Conservation (phyloP, 2,888 invertebrate species). For the Lydus trimaculatus region DNA sequence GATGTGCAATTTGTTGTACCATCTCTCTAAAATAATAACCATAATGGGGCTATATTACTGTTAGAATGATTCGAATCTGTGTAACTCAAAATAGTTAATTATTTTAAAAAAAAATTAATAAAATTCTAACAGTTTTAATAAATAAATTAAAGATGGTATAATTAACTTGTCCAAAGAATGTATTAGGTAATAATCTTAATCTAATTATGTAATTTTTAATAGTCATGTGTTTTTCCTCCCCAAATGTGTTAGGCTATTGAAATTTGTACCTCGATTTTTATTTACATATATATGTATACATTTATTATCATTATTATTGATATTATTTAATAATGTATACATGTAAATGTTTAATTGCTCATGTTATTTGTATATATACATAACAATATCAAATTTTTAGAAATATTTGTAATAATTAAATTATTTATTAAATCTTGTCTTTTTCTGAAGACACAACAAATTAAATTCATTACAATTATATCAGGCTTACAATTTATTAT, state of each 20-base stretch:
- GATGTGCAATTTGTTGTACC: constrained; percentile 27
- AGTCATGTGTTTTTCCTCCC: constrained; percentile 27
- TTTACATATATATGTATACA: constrained; percentile 20
- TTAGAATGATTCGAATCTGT: constrained; percentile 19
- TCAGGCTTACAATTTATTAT: constrained; percentile 31
- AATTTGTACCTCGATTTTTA: constrained; percentile 35
- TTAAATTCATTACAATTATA: constrained; percentile 26
- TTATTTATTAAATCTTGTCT: constrained; percentile 33
- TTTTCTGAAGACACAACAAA: constrained; percentile 11
- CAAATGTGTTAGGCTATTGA: constrained; percentile 28
- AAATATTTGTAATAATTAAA: constrained; percentile 36
- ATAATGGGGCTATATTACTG: constrained; percentile 15
- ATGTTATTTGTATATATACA: constrained; percentile 38
- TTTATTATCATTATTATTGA: constrained; percentile 10
- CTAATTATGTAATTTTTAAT: constrained; percentile 32
- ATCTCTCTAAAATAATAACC: constrained; percentile 14
- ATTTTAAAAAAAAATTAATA: constrained; percentile 11
- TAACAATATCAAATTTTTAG: constrained; percentile 30
- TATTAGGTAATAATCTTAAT: constrained; percentile 32
- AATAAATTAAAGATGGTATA: constrained; percentile 30
- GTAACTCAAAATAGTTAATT: not conserved
- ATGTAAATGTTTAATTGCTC: constrained; percentile 20
- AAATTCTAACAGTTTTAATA: constrained; percentile 23
- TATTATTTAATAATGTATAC: constrained; percentile 14
- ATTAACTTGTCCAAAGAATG: constrained; percentile 38